Evolutionary conservation across 2,113 vertebrate genomes (phyloP), one percentile per base, ranked within the genome.

Genomic region (Ictalurus furcatus): DNA sequence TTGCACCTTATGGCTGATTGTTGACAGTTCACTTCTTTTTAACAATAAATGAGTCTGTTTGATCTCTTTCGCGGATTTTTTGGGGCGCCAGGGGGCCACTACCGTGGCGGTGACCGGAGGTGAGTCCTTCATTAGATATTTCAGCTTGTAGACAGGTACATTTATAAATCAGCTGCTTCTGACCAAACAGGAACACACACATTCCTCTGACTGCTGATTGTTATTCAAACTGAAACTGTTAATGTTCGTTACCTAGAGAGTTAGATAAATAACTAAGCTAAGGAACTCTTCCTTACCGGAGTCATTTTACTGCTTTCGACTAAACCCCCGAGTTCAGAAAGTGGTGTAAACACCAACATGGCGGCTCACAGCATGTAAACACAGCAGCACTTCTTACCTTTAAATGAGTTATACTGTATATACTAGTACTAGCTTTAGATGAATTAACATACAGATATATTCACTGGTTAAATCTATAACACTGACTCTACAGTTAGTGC

Each of bases 41-140:
- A 30, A 0, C 14, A 0, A 13, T 91, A 94, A 94, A 96, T 96
- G 96, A 96, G 93, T 69, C 90, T 96, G 16, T 96, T 96, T 88
- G 95, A 96, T 58, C 92, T 96, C n/a, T 96, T 96, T 84, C 95
- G 95, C 16, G 95, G 95, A 0, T 95, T 96, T 90, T 96, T 96
- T 63, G 93, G 94, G 3, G 92, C 94, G 3, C 95, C 95, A 1
- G 94, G 95, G 86, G 93, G 93, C 6, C 89, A 85, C 14, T 86
- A 94, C 54, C 88, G 88, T 56, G 91, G 91, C 40, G 65, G 90
- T n/a, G 93, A 90, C 82, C 91, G 88, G 87, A 94, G 95, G 96
- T 96, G 81, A 69, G 90, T 90, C 25, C 30, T 56, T 40, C 25
- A 63, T 63, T 63, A 25, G 61, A 63, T 25, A n/a, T 16, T 69